phyloP scores from a whole-genome alignment of 2,113 vertebrate genomes.

The Hylia prasina region DNA sequence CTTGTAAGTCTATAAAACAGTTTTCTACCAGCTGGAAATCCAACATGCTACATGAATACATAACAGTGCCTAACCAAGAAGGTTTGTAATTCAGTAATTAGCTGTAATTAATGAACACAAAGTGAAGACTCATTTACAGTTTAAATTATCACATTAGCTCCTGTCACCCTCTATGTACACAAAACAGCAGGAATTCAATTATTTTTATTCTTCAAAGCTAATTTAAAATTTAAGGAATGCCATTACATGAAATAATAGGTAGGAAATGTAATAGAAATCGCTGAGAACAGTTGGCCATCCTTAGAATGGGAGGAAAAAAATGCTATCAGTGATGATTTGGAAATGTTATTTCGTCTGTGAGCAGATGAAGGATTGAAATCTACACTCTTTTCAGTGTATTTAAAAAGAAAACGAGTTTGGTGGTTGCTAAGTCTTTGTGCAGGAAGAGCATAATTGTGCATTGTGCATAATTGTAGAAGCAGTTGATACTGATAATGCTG shows the following conservation, averaged over 20 bases:
- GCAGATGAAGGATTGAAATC: constrained; percentile 77
- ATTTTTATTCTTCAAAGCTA: constrained; percentile 94
- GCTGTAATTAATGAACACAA: constrained; percentile 99
- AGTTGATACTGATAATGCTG: constrained; percentile 59
- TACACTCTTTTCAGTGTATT: constrained; percentile 73
- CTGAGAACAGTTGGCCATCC: constrained; percentile 80
- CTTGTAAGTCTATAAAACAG: constrained; percentile 83
- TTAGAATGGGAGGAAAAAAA: constrained; percentile 75
- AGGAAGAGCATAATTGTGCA: constrained; percentile 39
- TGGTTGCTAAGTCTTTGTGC: constrained; percentile 56
- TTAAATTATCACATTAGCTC: constrained; percentile 99
- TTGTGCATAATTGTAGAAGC: constrained; percentile 58
- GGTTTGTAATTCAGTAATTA: constrained; percentile 97
- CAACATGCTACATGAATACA: constrained; percentile 87
- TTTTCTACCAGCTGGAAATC: constrained; percentile 85
- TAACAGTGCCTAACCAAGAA: constrained; percentile 88
- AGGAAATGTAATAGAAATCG: constrained; percentile 82
- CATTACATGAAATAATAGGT: constrained; percentile 88
- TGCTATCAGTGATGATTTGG: constrained; percentile 72
- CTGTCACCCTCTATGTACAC: constrained; percentile 97
- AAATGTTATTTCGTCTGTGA: constrained; percentile 77
- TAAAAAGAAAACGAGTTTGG: constrained; percentile 68
- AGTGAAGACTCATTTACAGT: constrained; percentile 99
- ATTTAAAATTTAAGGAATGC: constrained; percentile 91
- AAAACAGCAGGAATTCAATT: constrained; percentile 99